Evolutionary conservation across 92 coral and sea anemone species (phyloP), one percentile per base, ranked within the genome.

Genomic region (Pocillopora grandis): DNA sequence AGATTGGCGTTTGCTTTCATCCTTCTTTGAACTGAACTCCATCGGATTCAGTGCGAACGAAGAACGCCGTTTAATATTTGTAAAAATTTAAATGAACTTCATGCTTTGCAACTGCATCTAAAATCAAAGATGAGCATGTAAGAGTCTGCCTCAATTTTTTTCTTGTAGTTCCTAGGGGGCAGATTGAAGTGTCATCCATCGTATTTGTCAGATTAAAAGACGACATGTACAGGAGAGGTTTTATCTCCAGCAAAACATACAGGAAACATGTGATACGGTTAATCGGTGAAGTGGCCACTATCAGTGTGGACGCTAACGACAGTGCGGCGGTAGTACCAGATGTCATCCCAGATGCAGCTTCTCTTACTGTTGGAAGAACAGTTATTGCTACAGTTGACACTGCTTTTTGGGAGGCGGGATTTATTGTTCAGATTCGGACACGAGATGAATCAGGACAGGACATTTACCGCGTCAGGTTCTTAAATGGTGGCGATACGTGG

Each of bases 311-410:
- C 66, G 80, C 70, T 9, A 69, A 78, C 48, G 93, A 94, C 87
- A 85, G 88, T 17, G 92, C 95, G 21, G 95, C 92, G 13, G 56
- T 90, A 12, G 93, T 92, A 49, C 87, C 89, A 66, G 98, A 94
- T 58, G 81, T 70, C 35, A 82, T 81, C 16, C 98, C 98, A 8
- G 89, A 84, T 21, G 72, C 80, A 12, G 55, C 76, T 16, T 61
- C 83, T n/a, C 6, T 94, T 27, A 82, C 85, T 58, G 76, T 81
- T 58, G 95, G 98, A n/a, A 87, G 78, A 52, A 72, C 90, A 62
- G 98, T 94, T 35, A 87, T 94, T 58, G 98, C 93, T 69, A 55
- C 93, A 2, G 82, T 81, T 21, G 88, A 90, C 78, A 79, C 85
- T 0, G 55, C 66, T 31, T 36, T 9, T 57, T 94, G 95, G 95